Percentiles rank a stretch among this genome's conserved stretches.
These are phyloP conservation scores for Onchidella celtica DNA, from an alignment of 2,888 invertebrate species.

Conservation along the genomic window DNA sequence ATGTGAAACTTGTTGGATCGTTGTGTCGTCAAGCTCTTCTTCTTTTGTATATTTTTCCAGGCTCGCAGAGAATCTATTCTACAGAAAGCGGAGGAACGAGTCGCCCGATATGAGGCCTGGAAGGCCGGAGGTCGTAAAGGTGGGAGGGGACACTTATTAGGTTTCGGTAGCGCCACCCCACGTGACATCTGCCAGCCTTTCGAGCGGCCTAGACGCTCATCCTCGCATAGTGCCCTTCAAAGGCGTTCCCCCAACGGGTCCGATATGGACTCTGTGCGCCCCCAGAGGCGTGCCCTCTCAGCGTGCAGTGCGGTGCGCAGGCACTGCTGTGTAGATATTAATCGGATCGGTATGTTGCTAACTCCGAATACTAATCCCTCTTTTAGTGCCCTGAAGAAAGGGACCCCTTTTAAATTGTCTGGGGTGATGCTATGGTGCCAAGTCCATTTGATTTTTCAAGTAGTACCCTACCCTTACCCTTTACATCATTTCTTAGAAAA, in stretches of 20 bases:
- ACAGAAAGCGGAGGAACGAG: constrained; percentile 69
- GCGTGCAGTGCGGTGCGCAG: constrained; percentile 76
- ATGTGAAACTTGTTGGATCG: no score
- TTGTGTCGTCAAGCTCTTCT: no score
- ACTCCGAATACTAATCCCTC: constrained; percentile 41
- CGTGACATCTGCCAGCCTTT: constrained; percentile 75
- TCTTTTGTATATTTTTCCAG: constrained; percentile 53
- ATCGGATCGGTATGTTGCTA: constrained; percentile 68
- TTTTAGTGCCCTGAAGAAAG: neutral
- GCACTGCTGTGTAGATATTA: constrained; percentile 76
- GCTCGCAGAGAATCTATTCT: constrained; percentile 70
- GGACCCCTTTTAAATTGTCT: neutral
- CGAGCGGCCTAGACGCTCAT: constrained; percentile 71
- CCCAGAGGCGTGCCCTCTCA: constrained; percentile 74
- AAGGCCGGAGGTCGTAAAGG: constrained; percentile 71
- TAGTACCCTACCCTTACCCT: no score
- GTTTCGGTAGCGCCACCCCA: constrained; percentile 76
- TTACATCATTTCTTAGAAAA: neutral
- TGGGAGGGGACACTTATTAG: constrained; percentile 70
- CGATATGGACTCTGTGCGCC: constrained; percentile 72
- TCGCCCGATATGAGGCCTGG: constrained; percentile 75
- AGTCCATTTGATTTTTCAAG: neutral
- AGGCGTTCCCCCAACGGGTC: constrained; percentile 74
- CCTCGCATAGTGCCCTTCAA: constrained; percentile 75
- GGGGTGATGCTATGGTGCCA: constrained; percentile 41